Conservation (phyloP, 1,140 invertebrate genomes). For the Tribolium castaneum region DNA sequence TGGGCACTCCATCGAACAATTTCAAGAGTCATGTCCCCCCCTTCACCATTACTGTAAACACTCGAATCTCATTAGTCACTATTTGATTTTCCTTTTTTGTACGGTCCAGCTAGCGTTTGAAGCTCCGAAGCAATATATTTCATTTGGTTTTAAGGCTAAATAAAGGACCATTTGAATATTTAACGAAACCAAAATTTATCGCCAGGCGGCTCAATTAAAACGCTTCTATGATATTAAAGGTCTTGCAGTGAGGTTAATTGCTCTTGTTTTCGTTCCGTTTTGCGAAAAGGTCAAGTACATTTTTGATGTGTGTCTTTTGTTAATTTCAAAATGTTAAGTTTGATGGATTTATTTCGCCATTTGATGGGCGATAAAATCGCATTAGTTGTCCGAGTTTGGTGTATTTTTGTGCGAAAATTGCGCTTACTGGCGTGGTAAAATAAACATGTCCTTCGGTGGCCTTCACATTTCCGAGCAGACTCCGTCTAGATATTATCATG, state of each 20-base stretch:
- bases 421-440: slow-evolving; percentile 16
- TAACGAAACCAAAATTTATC: not conserved
- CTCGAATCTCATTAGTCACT: slow-evolving; percentile 13
- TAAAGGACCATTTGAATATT: not conserved
- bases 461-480: slow-evolving; percentile 30
- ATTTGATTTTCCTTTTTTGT: slow-evolving; percentile 14
- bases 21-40: not conserved
- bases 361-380: slow-evolving; percentile 1
- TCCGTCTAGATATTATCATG: slow-evolving; percentile 34
- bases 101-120: not conserved
- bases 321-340: slow-evolving; percentile 18
- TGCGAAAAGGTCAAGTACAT: slow-evolving; percentile 26
- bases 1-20: not conserved
- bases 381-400: slow-evolving; percentile 9
- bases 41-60: slow-evolving; percentile 11
- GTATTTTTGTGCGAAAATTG: slow-evolving; percentile 20
- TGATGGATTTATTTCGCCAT: slow-evolving; percentile 30
- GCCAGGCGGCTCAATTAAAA: not conserved
- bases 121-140: not conserved
- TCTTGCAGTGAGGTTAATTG: slow-evolving; percentile 9
- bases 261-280: slow-evolving; percentile 3
- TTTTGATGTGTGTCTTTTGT: slow-evolving; percentile 12
- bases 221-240: not conserved
- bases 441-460: slow-evolving; percentile 30
- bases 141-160: not conserved